phyloP scores from a whole-genome alignment of 1,140 invertebrate genomes.

The Magallana gigas region DNA sequence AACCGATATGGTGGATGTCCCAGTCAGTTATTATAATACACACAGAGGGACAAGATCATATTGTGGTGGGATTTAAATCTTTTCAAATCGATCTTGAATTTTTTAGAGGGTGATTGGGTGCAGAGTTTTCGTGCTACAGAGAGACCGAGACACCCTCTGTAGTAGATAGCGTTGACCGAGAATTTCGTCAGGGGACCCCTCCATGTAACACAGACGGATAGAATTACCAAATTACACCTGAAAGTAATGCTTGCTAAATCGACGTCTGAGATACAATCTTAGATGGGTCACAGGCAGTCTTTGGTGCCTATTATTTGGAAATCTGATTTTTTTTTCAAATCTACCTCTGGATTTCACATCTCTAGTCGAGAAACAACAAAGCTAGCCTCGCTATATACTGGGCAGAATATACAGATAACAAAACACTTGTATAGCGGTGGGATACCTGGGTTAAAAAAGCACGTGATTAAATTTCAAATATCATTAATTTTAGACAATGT shows the following conservation, averaged over 20 bases:
- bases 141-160: not conserved
- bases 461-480: slow-evolving; percentile 29
- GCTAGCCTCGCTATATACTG: too few species aligned
- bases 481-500: slow-evolving; percentile 4
- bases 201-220: not conserved
- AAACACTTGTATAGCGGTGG: not conserved
- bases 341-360: slow-evolving; percentile 1
- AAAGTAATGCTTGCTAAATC: slow-evolving; percentile 16
- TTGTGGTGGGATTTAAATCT: slow-evolving; percentile 14
- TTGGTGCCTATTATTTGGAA: slow-evolving; percentile 1
- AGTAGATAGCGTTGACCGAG: not conserved
- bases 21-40: not conserved
- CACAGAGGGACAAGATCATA: slow-evolving; percentile 1
- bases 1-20: not conserved
- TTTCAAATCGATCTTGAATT: slow-evolving; percentile 22
- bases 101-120: not conserved
- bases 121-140: not conserved
- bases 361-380: not conserved
- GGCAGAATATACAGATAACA: too few species aligned
- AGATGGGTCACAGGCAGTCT: not conserved
- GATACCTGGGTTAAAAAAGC: not conserved
- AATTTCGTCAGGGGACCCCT: not conserved
- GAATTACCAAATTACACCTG: slow-evolving; percentile 11
- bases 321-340: not conserved
- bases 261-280: slow-evolving; percentile 8